Evolutionary conservation across 1,140 invertebrate species (phyloP).

Genomic region (Dendroctonus ponderosae): DNA sequence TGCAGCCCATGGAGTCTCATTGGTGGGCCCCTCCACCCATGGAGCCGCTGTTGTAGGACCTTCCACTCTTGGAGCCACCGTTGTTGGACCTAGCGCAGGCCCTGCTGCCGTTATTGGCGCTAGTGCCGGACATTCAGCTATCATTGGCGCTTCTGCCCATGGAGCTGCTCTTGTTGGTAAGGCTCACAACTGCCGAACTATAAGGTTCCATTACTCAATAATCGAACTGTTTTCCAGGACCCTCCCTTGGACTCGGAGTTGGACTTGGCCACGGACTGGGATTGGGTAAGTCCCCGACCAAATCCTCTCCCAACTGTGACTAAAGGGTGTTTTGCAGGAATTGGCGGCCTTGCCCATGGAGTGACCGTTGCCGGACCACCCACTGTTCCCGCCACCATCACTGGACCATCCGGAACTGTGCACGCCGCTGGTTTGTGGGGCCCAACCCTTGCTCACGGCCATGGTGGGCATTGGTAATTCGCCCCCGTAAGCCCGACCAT

Average conservation of each 20-base stretch:
- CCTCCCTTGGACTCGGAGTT: too few species aligned
- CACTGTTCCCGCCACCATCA: slow-evolving; percentile 27
- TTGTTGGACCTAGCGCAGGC: slow-evolving; percentile 23
- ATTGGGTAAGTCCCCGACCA: neutral
- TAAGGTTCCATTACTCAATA: too few species aligned
- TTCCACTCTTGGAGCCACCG: slow-evolving; percentile 12
- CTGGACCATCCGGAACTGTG: slow-evolving; percentile 25
- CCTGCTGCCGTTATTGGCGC: slow-evolving; percentile 35
- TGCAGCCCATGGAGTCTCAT: slow-evolving; percentile 11
- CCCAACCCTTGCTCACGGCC: slow-evolving; percentile 33
- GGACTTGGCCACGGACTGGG: slow-evolving; percentile 10
- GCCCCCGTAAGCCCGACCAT: slow-evolving; percentile 1
- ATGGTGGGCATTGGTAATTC: slow-evolving; percentile 33
- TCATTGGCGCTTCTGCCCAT: slow-evolving; percentile 28
- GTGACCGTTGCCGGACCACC: slow-evolving; percentile 34
- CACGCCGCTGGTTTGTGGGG: slow-evolving; percentile 34
- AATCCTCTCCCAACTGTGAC: neutral
- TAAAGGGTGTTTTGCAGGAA: slow-evolving; percentile 1
- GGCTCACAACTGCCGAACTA: too few species aligned
- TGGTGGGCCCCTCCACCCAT: slow-evolving; percentile 17
- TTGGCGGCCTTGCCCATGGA: slow-evolving; percentile 22
- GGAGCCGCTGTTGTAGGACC: slow-evolving; percentile 18
- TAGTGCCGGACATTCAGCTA: slow-evolving; percentile 7
- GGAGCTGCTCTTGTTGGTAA: slow-evolving; percentile 31
- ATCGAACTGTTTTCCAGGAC: too few species aligned